Percentiles rank a stretch among this genome's conserved stretches.
Evolutionary conservation across 2,888 invertebrate genomes (phyloP).

Genomic region (Drepanosiphum platanoidis): DNA sequence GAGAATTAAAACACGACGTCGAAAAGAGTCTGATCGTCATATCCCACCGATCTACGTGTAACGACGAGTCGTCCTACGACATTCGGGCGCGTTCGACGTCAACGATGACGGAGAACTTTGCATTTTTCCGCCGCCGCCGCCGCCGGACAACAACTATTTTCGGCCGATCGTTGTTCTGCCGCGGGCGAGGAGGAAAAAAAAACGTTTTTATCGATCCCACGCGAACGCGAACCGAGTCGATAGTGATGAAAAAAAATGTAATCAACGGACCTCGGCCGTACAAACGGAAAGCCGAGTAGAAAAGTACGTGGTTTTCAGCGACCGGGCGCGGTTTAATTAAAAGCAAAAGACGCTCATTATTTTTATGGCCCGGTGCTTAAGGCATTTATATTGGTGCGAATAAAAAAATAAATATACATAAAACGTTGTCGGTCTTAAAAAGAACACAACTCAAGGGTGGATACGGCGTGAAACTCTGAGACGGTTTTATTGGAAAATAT

Average conservation of each 20-base stretch:
- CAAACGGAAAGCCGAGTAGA: background rate
- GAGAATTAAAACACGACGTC: too few species aligned
- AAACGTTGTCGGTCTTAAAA: conserved; percentile 44
- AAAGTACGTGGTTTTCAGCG: conserved; percentile 41
- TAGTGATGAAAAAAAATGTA: conserved; percentile 41
- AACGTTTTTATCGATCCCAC: conserved; percentile 22
- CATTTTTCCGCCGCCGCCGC: too few species aligned
- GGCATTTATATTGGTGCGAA: conserved; percentile 47
- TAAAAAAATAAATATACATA: conserved; percentile 23
- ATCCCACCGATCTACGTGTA: too few species aligned
- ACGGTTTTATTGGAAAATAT: background rate
- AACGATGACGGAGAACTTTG: background rate
- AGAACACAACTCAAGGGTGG: background rate
- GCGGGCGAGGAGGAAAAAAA: too few species aligned
- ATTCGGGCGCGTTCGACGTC: too few species aligned
- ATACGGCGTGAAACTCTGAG: background rate
- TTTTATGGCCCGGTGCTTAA: conserved; percentile 55
- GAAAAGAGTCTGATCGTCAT: too few species aligned
- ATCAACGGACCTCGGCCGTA: conserved; percentile 24
- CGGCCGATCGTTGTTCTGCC: background rate
- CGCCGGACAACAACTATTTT: background rate
- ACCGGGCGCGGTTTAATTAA: conserved; percentile 60
- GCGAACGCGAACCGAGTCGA: background rate
- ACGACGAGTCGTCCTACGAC: too few species aligned
- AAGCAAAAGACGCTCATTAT: conserved; percentile 61